Evolutionary conservation across 2,113 vertebrate species (phyloP).

Genomic region (Mormoops blainvillei): DNA sequence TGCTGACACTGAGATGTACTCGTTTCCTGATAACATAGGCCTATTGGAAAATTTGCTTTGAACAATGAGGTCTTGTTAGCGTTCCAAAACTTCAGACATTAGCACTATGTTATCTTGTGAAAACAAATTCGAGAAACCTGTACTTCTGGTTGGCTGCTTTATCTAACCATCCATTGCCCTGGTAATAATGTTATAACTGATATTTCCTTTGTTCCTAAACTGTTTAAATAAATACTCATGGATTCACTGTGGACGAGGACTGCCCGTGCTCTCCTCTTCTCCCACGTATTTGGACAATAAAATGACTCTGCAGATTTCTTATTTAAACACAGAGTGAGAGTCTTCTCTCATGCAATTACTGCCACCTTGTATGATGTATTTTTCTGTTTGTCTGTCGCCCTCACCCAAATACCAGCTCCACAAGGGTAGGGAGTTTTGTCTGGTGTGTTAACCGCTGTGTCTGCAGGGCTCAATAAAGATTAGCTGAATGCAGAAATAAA

Average conservation of each 20-base stretch:
- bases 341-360: constrained; percentile 30
- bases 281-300: constrained; percentile 5
- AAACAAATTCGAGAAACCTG: constrained; percentile 47
- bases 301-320: constrained; percentile 46
- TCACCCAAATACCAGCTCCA: background rate
- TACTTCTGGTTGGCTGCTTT: constrained; percentile 46
- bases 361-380: background rate
- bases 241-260: background rate
- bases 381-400: background rate
- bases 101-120: constrained; percentile 1
- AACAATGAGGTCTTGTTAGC: constrained; percentile 55
- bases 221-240: background rate
- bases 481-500: background rate
- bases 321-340: constrained; percentile 26
- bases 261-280: background rate
- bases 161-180: constrained; percentile 37
- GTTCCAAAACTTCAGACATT: constrained; percentile 25
- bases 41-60: background rate
- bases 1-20: constrained; percentile 39
- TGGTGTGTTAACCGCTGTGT: background rate
- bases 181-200: constrained; percentile 26
- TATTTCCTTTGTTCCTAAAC: constrained; percentile 43
- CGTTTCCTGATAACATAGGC: constrained; percentile 25
- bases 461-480: background rate
- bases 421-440: background rate